Conservation (phyloP, 2,113 vertebrate genomes). For the Casuarius casuarius region DNA sequence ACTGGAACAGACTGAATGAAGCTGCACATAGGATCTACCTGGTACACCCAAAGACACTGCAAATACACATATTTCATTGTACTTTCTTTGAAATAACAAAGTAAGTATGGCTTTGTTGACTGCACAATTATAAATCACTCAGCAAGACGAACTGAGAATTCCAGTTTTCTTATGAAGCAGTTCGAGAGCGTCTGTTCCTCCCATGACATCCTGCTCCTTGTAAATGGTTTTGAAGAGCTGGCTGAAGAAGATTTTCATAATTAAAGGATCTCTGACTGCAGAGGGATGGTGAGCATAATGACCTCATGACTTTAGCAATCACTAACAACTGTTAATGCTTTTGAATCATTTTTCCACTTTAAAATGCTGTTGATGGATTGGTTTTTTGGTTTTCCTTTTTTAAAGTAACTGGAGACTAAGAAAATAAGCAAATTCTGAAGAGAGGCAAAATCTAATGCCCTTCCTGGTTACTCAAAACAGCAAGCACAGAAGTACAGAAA, state of each 20-base stretch:
- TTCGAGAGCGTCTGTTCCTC: background rate
- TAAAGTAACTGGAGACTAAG: conserved; percentile 11
- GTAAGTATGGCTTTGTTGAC: background rate
- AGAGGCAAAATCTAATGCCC: background rate
- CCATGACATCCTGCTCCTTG: background rate
- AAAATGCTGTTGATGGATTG: conserved; percentile 2
- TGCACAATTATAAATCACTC: background rate
- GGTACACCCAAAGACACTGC: background rate
- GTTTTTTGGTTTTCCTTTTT: background rate
- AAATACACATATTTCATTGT: background rate
- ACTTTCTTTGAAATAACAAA: background rate
- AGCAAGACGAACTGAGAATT: background rate
- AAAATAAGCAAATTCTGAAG: background rate
- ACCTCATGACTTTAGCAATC: background rate
- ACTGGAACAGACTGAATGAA: background rate
- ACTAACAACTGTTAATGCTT: background rate
- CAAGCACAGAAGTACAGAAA: background rate
- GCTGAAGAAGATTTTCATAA: background rate
- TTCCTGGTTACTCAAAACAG: background rate
- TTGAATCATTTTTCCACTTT: background rate
- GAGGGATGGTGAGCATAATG: background rate
- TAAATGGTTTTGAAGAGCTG: background rate
- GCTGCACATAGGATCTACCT: background rate
- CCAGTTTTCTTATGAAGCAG: background rate
- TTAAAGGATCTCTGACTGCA: background rate